Conservation (phyloP, 2,113 vertebrate genomes). For the Hippocampus mohnikei region DNA sequence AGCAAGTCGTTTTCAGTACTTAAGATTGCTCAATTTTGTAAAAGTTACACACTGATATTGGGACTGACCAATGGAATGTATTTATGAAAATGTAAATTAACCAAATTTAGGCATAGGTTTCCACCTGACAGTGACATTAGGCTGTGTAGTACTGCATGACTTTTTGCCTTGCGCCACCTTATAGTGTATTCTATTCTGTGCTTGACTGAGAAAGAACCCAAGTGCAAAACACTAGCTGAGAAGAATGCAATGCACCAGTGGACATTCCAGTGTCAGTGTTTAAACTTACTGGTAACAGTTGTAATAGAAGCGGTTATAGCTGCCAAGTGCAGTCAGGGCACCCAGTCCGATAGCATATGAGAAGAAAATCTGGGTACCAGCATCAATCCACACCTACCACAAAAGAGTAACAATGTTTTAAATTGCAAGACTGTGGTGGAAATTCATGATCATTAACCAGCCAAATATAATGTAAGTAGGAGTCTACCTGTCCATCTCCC, state of each 20-base stretch:
- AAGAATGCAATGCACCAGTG: conserved; percentile 2
- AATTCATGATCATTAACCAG: background rate
- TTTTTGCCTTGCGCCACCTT: no score
- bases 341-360: conserved; percentile 95
- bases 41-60: no score
- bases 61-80: no score
- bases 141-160: no score
- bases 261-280: conserved; percentile 21
- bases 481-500: conserved; percentile 85
- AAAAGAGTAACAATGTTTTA: background rate
- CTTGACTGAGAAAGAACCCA: background rate
- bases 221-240: background rate
- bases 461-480: background rate
- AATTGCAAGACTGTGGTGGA: background rate
- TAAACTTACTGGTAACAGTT: conserved; percentile 91
- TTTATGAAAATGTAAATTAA: no score
- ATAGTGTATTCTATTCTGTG: no score
- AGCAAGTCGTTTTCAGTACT: no score
- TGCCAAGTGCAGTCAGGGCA: conserved; percentile 90
- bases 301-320: conserved; percentile 98
- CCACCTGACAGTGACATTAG: no score
- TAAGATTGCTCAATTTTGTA: no score
- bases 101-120: no score
- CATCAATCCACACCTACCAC: conserved; percentile 91
- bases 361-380: conserved; percentile 96